Evolutionary conservation across 2,113 vertebrate species (phyloP).

Genomic region (Hyla sarda): DNA sequence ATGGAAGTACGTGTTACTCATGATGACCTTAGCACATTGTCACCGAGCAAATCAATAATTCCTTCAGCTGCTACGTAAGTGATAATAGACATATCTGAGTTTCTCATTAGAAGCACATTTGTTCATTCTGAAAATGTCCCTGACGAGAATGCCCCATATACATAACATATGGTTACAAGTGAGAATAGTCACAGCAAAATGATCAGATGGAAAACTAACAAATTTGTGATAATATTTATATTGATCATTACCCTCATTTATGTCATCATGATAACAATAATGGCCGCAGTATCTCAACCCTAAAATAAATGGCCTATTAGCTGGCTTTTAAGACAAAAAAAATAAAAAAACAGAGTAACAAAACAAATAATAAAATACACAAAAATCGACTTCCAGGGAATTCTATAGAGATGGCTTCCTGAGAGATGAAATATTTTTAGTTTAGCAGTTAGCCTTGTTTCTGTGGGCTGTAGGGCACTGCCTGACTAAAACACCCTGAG

Average conservation of each 20-base stretch:
- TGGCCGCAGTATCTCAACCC: too few relatives aligned
- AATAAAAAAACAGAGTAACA: too few relatives aligned
- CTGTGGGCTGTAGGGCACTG: slow-evolving; percentile 23
- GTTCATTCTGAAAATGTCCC: not conserved
- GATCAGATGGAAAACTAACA: too few relatives aligned
- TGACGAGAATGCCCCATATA: not conserved
- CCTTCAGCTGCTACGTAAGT: not conserved
- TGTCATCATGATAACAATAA: too few relatives aligned
- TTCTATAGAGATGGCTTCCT: not conserved
- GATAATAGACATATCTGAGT: slow-evolving; percentile 13
- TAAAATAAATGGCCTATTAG: too few relatives aligned
- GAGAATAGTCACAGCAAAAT: too few relatives aligned
- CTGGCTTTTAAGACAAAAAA: too few relatives aligned
- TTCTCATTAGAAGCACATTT: slow-evolving; percentile 14
- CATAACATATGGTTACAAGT: too few relatives aligned
- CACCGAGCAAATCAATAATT: slow-evolving; percentile 25
- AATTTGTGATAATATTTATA: too few relatives aligned
- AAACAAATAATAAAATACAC: not conserved
- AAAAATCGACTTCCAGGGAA: not conserved
- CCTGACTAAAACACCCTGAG: slow-evolving; percentile 49
- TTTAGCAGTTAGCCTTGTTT: not conserved
- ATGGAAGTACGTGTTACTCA: slow-evolving; percentile 27
- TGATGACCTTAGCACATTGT: slow-evolving; percentile 26
- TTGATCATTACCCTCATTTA: too few relatives aligned
- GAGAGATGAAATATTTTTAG: not conserved